Evolutionary conservation across 2,113 vertebrate genomes (phyloP).

Genomic region (Nanorana parkeri): DNA sequence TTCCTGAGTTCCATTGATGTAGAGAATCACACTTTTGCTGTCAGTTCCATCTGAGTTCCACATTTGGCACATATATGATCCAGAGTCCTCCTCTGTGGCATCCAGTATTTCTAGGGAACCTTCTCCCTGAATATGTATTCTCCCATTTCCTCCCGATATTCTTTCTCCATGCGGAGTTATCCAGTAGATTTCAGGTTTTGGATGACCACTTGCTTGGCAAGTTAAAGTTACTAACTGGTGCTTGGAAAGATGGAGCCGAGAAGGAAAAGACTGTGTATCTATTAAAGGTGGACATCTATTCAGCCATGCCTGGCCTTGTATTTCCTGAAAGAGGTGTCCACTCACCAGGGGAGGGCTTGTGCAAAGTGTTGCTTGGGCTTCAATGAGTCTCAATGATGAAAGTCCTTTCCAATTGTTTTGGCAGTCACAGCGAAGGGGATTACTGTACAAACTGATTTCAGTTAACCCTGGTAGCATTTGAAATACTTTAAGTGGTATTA

Average conservation of each 20-base stretch:
- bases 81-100: slow-evolving; percentile 70
- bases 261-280: slow-evolving; percentile 69
- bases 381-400: slow-evolving; percentile 71
- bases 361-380: slow-evolving; percentile 75
- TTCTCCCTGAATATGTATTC: slow-evolving; percentile 69
- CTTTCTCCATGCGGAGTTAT: slow-evolving; percentile 79
- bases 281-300: slow-evolving; percentile 77
- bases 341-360: slow-evolving; percentile 69
- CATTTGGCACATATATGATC: slow-evolving; percentile 81
- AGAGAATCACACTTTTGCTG: slow-evolving; percentile 73
- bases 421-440: slow-evolving; percentile 81
- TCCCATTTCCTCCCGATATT: slow-evolving; percentile 69
- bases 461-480: slow-evolving; percentile 67
- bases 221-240: slow-evolving; percentile 73
- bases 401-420: slow-evolving; percentile 75
- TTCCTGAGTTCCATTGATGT: slow-evolving; percentile 64
- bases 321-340: slow-evolving; percentile 74
- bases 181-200: slow-evolving; percentile 81
- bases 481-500: slow-evolving; percentile 75
- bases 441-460: slow-evolving; percentile 74
- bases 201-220: slow-evolving; percentile 78
- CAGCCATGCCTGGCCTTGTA: slow-evolving; percentile 68
- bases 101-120: slow-evolving; percentile 76
- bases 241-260: slow-evolving; percentile 67
- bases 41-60: slow-evolving; percentile 78